phyloP scores from a whole-genome alignment of 2,888 invertebrate genomes.

The Napeogenes inachia region DNA sequence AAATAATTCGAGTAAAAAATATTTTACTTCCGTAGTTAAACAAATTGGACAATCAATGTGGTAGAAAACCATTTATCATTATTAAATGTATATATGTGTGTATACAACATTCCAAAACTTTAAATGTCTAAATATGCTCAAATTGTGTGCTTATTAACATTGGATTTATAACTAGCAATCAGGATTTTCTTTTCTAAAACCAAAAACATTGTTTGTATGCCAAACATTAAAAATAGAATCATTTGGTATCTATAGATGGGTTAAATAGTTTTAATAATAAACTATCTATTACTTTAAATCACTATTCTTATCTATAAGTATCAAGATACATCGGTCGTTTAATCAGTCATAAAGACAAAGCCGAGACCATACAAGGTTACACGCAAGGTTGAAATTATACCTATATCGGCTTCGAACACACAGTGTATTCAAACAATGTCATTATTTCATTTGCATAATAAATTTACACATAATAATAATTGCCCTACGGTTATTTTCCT shows the following conservation, averaged over 20 bases:
- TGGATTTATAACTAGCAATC: too few species aligned
- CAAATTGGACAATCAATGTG: too few species aligned
- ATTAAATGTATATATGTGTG: too few species aligned
- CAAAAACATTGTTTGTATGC: too few species aligned
- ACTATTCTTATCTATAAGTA: conserved; percentile 37
- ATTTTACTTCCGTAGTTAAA: neutral
- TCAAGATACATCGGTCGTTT: conserved; percentile 42
- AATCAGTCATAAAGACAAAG: conserved; percentile 52
- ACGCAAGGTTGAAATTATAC: conserved; percentile 55
- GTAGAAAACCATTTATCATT: too few species aligned
- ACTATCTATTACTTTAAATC: neutral
- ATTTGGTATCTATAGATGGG: conserved; percentile 4
- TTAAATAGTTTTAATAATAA: neutral
- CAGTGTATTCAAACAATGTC: conserved; percentile 26
- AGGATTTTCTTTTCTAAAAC: too few species aligned
- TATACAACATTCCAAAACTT: too few species aligned
- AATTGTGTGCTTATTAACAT: too few species aligned
- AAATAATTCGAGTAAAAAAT: conserved; percentile 1
- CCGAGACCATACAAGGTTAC: conserved; percentile 67
- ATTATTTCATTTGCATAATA: conserved; percentile 24
- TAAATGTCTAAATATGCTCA: too few species aligned
- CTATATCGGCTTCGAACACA: conserved; percentile 30
- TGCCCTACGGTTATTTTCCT: conserved; percentile 6
- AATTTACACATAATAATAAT: conserved; percentile 23
- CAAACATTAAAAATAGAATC: too few species aligned